A percentile compares a stretch with the other conserved stretches of the same genome.
These are phyloP conservation scores for Ophiothrix spiculata DNA, from an alignment of 35 echinoderm and acorn worm genomes.

Conservation along the genomic window DNA sequence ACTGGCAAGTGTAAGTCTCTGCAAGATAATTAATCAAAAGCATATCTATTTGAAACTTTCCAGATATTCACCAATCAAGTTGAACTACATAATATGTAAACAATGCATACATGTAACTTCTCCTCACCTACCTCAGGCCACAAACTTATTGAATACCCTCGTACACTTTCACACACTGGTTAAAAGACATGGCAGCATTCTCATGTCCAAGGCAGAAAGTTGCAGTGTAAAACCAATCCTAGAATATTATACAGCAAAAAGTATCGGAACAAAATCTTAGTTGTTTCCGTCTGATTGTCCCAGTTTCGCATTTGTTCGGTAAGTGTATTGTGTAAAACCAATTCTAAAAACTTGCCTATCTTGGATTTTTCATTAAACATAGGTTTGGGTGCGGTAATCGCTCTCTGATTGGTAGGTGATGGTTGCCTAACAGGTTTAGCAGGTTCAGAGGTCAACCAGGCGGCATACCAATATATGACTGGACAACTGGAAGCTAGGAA, in stretches of 20 bases:
- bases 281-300: neutral
- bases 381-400: neutral
- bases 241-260: conserved; percentile 58
- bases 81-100: no score
- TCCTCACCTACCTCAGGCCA: no score
- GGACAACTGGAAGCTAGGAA: conserved; percentile 82
- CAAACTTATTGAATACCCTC: no score
- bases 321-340: neutral
- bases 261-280: conserved; percentile 53
- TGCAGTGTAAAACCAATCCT: conserved; percentile 70
- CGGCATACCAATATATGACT: conserved; percentile 68
- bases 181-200: no score
- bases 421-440: neutral
- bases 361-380: neutral
- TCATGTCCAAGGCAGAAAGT: conserved; percentile 96
- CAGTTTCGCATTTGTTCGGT: neutral
- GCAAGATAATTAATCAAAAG: no score
- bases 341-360: no score
- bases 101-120: no score
- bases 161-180: no score
- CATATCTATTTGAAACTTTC: no score
- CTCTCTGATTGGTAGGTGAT: neutral
- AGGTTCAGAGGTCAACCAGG: conserved; percentile 26
- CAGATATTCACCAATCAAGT: no score
- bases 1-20: no score